These are phyloP conservation scores for Butastur rufipennis DNA, from an alignment of 2,113 vertebrate genomes.

Conservation along the genomic window DNA sequence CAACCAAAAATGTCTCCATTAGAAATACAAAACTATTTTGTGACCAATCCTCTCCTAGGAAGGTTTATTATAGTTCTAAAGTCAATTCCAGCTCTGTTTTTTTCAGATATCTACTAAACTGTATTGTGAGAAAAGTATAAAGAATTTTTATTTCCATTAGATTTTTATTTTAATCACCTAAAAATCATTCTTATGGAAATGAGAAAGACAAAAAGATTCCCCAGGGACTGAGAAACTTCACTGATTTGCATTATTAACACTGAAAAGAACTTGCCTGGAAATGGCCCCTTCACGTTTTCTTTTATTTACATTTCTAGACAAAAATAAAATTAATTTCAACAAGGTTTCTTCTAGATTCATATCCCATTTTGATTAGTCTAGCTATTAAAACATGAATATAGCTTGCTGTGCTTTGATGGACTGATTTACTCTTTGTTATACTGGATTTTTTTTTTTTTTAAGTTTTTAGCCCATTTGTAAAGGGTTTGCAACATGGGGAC, in stretches of 20 bases:
- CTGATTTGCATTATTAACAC: slow-evolving; percentile 45
- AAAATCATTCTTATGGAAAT: slow-evolving; percentile 69
- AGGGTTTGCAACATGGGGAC: neutral
- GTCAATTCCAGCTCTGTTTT: neutral
- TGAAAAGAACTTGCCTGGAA: slow-evolving; percentile 55
- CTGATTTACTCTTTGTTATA: slow-evolving; percentile 1
- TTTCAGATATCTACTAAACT: neutral
- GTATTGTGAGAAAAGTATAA: slow-evolving; percentile 44
- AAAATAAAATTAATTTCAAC: slow-evolving; percentile 43
- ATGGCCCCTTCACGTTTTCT: neutral
- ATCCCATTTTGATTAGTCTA: neutral
- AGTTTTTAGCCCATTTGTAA: neutral
- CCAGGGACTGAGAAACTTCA: slow-evolving; percentile 59
- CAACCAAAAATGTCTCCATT: slow-evolving; percentile 40
- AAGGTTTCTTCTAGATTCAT: neutral
- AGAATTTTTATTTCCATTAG: slow-evolving; percentile 56
- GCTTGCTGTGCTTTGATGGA: neutral
- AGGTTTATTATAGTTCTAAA: slow-evolving; percentile 20
- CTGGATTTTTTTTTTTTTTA: neutral
- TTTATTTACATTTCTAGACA: slow-evolving; percentile 35
- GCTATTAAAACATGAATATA: neutral
- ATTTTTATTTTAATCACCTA: slow-evolving; percentile 66
- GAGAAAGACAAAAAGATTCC: slow-evolving; percentile 67
- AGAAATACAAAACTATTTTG: slow-evolving; percentile 34
- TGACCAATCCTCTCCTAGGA: neutral